Evolutionary conservation across 2,113 vertebrate species (phyloP), one percentile per base, ranked within the genome.

Genomic region (Murina feae): DNA sequence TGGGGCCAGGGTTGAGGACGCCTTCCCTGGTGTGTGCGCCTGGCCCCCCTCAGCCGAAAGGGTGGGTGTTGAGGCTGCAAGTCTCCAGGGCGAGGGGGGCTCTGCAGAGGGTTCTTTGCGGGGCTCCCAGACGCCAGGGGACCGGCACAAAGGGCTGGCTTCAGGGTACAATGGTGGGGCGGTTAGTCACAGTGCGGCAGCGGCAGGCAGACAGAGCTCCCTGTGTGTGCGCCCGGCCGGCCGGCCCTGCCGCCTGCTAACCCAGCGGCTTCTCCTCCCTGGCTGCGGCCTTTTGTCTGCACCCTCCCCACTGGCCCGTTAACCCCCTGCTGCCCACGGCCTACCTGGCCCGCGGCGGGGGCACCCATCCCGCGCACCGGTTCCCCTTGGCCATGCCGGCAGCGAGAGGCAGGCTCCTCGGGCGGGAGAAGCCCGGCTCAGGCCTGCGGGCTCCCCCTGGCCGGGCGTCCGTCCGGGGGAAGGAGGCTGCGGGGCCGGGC

Each of bases 131-230:
- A 93, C 51, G 9, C 97, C 89, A 66, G 92, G 89, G 86, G 63
- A 81, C 32, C 2, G 63, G 63, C 37, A 96, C 96, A 93, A 94
- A 97, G 92, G 93, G 28, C 96, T 60, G 95, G 90, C 96, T 94
- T 81, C 85, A 93, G 90, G 85, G 94, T 37, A 95, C 96, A 96
- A 94, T 93, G 47, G 92, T 39, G 76, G 94, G 93, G 93, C 30
- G 72, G 89, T 96, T 89, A 96, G 96, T 96, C 96, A 91, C 92
- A 90, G 93, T 91, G 93, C 42, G 90, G 92, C 91, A 86, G 93
- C 66, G 66, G 95, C 82, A 82, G 84, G 79, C 95, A 96, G 79
- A 96, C 96, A 97, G 97, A 96, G 96, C 92, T 86, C 82, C 96
- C 92, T 85, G 96, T 95, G 96, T 96, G 81, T 95, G 89, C 0